Base-by-base conservation (phyloP, 2,888 invertebrate species). In the Melinaea menophilus region DNA sequence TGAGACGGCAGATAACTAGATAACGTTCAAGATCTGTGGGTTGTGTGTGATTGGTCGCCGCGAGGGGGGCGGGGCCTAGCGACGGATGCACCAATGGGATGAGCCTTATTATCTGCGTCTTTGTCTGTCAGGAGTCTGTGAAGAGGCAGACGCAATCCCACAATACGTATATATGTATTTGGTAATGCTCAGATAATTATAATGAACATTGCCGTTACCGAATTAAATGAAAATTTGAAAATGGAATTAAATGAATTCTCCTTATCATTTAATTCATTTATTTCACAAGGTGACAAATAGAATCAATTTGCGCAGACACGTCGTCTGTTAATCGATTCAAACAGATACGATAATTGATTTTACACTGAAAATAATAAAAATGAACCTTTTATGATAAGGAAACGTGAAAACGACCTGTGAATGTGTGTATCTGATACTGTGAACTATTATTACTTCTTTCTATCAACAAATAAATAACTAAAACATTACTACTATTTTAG, bases 1-100 rank as follows among this genome's bases (percentile, higher is more conserved):
- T 82, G 90, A 90, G 89, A 90, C 84, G 80, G 89, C 83, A 88
- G 90, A 90, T 86, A 88, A 89, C 85, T 85, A 90, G 90, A 90
- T 89, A 90, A 90, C 82, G 90, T 78, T 85, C 91, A 91, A 87
- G 92, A 92, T 91, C 92, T 91, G 88, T 91, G 87, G 80, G 83
- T 82, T 79, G 73, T 74, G 69, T 69, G 80, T 71, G 79, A 90
- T 90, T 90, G 90, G 90, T 66, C 78, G 81, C 71, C 79, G 72
- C 72, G 74, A 70, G 74, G 77, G 76, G 84, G 90, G 91, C 90
- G 90, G 85, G 85, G 86, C 85, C 77, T 77, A 82, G 78, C 81
- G 77, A 77, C 86, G 91, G 92, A 92, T 92, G 90, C 92, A 90
- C 91, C 92, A 91, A 92, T 92, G 87, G 88, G 90, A 90, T 90